Evolutionary conservation across 2,113 vertebrate genomes (phyloP), one percentile per base, ranked within the genome.

Genomic region (Benitochromis conjunctus): DNA sequence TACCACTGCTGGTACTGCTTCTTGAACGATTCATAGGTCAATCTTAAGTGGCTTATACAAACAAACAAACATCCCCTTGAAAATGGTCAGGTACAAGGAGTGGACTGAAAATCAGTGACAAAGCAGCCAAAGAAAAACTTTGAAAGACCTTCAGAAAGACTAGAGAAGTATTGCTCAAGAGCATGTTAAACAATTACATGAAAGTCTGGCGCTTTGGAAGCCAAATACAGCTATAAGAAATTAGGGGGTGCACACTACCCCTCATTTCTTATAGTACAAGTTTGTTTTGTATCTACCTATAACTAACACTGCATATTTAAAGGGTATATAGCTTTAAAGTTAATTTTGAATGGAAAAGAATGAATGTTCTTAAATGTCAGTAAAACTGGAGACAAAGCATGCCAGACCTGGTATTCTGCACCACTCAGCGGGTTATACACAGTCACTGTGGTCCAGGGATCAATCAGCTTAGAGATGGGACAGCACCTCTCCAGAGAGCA

Each of bases 371-470:
- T 8, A 64, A 21, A 64, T 64, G 38, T 64, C 24, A 76, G 9
- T 21, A 46, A 5, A 31, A 34, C 18, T 74, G 29, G 54, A 8
- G 24, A 29, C 9, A 51, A 74, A 74, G 16, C 69, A 19, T 2
- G 41, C 62, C 24, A 16, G 76, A 95, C 95, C 95, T 95, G 92
- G 36, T 19, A 24, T 14, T 91, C 85, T 1, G 85, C 87, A 51
- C 6, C 77, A 16, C 86, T 83, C n/a, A 82, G 86, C n/a, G 74
- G 13, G 56, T 94, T 92, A 91, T 93, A 96, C n/a, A 96, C 88
- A 1, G 90, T 95, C 46, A 96, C 92, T 36, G 92, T 94, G 56
- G 93, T 90, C 84, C 85, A 88, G 53, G 87, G 91, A 19, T 71
- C n/a, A 6, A 92, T 89, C 18, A 93, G 38, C 1, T 84, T 21